Conservation (phyloP, 2,113 vertebrate species). For the Chlorocebus sabaeus region DNA sequence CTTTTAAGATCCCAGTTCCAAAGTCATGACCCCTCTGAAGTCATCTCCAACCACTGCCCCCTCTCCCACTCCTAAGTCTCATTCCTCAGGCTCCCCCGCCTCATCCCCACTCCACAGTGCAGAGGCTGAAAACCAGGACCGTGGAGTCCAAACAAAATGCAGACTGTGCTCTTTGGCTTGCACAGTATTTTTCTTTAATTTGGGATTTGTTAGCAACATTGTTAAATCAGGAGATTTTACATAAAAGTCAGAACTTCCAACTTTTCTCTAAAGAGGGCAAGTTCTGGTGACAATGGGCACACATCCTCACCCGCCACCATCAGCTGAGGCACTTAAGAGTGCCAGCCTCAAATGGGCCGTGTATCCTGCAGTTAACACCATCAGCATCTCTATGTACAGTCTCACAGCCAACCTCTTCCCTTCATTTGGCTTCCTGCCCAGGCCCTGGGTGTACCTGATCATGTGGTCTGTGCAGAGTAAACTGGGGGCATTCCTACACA, state of each 20-base stretch:
- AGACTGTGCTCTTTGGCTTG: neutral
- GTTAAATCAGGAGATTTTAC: neutral
- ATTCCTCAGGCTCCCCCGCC: neutral
- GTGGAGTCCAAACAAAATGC: neutral
- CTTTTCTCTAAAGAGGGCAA: neutral
- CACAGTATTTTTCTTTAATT: neutral
- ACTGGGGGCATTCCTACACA: accelerated
- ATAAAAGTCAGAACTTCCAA: neutral
- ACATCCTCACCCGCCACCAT: neutral
- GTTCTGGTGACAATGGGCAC: neutral
- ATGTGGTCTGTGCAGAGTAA: neutral
- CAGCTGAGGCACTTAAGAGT: too few species aligned
- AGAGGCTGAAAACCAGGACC: neutral
- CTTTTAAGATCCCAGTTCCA: conserved; percentile 9
- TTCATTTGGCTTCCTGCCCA: neutral
- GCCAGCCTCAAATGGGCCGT: neutral
- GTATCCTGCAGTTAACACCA: too few species aligned
- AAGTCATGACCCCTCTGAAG: conserved; percentile 38
- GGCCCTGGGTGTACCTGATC: neutral
- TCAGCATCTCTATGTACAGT: too few species aligned
- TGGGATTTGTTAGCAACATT: neutral
- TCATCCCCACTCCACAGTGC: neutral
- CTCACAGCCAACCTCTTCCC: neutral
- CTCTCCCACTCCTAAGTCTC: neutral
- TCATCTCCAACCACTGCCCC: neutral